Base-by-base conservation (phyloP, 2,888 invertebrate species). In the Camponotus fellah region DNA sequence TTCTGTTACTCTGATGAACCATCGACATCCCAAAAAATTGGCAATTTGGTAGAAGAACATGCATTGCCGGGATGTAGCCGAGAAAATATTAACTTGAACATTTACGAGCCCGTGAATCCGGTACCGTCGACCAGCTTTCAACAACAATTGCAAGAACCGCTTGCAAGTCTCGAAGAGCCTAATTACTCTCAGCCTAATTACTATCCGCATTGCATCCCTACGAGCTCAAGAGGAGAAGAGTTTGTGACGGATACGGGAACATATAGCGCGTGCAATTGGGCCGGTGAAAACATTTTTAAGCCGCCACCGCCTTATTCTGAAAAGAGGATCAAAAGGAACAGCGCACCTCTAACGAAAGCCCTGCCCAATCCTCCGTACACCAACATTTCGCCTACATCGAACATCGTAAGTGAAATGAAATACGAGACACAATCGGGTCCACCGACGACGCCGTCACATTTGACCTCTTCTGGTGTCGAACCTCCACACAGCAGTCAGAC, bases 401-500 rank as follows among this genome's bases (percentile, higher is more conserved):
- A 92, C 21, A 89, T 93, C 37, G 89, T 84, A 79, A 88, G 91
- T 88, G 94, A 94, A 14, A 95, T 95, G 95, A 95, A 95, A 92
- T 95, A 94, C 92, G 94, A 94, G 85, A 93, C 92, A 2, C 95
- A 95, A 60, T 85, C 93, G 1, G 94, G 92, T 4, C 93, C 93
- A 0, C 92, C 93, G 21, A 89, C 92, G 3, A 93, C 92, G 4
- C 93, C 93, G 6, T 92, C 93, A 0, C 94, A 95, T 66, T 81
- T 94, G 32, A 91, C 92, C 0, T 91, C 93, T 0, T 86, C 94
- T 0, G 94, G 94, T 0, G 92, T 93, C 6, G 94, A 95, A 64
- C 94, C 94, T 2, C 93, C 95, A 0, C 95, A 94, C 79, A 94
- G 94, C 80, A 94, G 94, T 76, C 94, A 94, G 71, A 92, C 92